A percentile compares a stretch with the other conserved stretches of the same genome.
Evolutionary conservation across 2,113 vertebrate genomes (phyloP).

Genomic region (Entomyzon cyanotis): DNA sequence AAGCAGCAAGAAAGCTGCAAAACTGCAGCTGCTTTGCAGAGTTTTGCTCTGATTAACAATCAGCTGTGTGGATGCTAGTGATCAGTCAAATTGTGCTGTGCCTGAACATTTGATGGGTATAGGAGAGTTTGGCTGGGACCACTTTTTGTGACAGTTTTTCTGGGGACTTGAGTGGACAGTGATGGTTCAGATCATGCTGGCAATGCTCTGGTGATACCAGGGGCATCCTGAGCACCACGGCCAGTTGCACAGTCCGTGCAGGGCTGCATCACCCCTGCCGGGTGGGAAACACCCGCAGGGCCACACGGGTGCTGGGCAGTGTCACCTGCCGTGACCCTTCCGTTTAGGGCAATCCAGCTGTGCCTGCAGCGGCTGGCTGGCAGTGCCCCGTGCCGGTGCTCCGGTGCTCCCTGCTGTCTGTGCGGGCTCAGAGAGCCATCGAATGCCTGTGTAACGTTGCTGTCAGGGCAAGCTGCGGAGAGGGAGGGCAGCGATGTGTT

Average conservation of each 20-base stretch:
- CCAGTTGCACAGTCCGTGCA: fast-evolving
- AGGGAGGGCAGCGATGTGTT: fast-evolving
- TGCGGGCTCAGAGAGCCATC: fast-evolving
- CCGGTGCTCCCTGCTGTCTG: fast-evolving
- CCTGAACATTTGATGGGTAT: fast-evolving
- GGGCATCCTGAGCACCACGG: fast-evolving
- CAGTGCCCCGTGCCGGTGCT: not conserved
- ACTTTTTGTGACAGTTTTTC: not conserved
- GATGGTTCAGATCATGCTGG: fast-evolving
- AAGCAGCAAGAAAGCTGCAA: not conserved
- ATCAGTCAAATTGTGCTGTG: not conserved
- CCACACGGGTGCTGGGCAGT: fast-evolving
- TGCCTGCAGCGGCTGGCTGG: not conserved
- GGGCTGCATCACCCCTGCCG: not conserved
- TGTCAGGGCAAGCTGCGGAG: not conserved
- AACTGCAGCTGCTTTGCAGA: not conserved
- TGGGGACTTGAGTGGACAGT: not conserved
- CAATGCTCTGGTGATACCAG: not conserved
- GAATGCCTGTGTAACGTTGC: fast-evolving
- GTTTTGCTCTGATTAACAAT: not conserved
- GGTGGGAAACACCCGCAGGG: not conserved
- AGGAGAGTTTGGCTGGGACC: not conserved
- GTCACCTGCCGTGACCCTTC: fast-evolving
- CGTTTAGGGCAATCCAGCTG: fast-evolving
- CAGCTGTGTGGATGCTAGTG: not conserved